Base-by-base conservation (phyloP, 2,113 vertebrate genomes). In the Phalacrocorax carbo region DNA sequence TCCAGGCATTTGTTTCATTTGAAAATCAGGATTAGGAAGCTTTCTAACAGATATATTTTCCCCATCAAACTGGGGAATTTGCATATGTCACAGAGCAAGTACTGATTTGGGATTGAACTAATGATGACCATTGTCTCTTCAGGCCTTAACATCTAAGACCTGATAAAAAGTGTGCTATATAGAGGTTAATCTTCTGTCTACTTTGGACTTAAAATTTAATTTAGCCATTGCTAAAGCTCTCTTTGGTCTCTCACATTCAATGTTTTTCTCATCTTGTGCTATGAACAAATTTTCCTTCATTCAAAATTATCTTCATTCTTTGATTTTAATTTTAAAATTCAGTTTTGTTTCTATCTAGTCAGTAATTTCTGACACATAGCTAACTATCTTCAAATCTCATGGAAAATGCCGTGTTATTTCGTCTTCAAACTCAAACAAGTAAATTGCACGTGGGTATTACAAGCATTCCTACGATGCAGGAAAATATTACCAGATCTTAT, bases 381-480 rank as follows among this genome's bases (percentile, higher is more conserved):
- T 93, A 96, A 91, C 85, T 81, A 92, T 60, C 69, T 57, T 70
- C 16, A 76, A 52, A 78, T 11, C 29, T 76, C 38, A 34, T 20
- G 26, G 13, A 80, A 95, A 87, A 88, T 62, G n/a, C 13, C 23
- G 42, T 13, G 16, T 70, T 82, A 51, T 87, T 93, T 82, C 7
- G 4, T 64, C 51, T 87, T 75, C 57, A 91, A 64, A 68, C 13
- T 77, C 68, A 73, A 95, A 85, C 10, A 84, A 36, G 18, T 69
- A 79, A 92, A 86, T 71, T 90, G 26, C 62, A 93, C 52, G 71
- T 88, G 68, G 65, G 21, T 96, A 70, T 96, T 97, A 87, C 88
- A 97, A 97, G 78, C 60, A 93, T 84, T 84, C 82, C 88, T 84
- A 86, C 58, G 96, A 87, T 49, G 36, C 76, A 89, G 73, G 81